Evolutionary conservation across 2,888 invertebrate genomes (phyloP).

Genomic region (Halictus ligatus): DNA sequence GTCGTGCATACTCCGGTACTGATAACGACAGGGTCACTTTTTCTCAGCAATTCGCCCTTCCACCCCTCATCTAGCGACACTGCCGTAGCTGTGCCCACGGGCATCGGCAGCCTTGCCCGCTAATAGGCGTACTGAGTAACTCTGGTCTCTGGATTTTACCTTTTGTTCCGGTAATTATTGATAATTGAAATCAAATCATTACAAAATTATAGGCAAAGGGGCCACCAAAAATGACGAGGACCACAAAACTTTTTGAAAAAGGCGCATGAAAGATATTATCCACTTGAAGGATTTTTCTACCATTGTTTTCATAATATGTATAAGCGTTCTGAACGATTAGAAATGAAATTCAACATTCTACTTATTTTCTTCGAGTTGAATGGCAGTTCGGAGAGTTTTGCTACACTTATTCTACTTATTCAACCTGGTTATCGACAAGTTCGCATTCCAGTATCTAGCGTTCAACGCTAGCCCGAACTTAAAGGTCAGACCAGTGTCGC

Average conservation of each 20-base stretch:
- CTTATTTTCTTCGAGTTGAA: not conserved
- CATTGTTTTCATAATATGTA: not conserved
- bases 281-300: not conserved
- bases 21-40: too few species aligned
- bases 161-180: not conserved
- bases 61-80: too few species aligned
- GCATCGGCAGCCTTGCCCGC: too few species aligned
- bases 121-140: too few species aligned
- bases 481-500: not conserved
- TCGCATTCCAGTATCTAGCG: not conserved
- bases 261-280: not conserved
- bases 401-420: conserved; percentile 6
- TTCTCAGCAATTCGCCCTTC: too few species aligned
- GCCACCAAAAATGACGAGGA: not conserved
- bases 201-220: not conserved
- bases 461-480: not conserved
- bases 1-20: too few species aligned
- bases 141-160: not conserved
- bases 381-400: conserved; percentile 4
- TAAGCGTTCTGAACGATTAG: not conserved
- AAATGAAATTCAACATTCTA: not conserved
- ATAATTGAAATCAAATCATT: not conserved
- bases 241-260: not conserved
- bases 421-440: not conserved
- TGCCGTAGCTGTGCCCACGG: too few species aligned